Evolutionary conservation across 2,797 vertebrate species (phyloP).

Genomic region (Uromys caudimaculatus): DNA sequence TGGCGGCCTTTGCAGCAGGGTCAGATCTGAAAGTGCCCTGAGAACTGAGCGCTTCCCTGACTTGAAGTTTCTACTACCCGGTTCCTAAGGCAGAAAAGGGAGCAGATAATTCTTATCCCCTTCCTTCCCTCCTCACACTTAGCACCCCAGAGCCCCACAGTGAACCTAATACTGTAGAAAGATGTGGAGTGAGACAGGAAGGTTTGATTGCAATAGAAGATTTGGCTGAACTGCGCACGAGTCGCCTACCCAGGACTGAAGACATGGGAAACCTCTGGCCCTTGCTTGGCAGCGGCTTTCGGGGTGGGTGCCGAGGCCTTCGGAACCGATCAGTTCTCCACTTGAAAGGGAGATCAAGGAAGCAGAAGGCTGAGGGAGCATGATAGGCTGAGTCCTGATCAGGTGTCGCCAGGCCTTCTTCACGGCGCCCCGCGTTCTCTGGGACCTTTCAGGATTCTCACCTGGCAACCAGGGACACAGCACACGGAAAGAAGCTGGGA

Average conservation of each 20-base stretch:
- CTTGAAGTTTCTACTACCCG: neutral
- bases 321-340: neutral
- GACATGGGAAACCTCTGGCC: neutral
- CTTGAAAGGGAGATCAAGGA: neutral
- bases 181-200: neutral
- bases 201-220: neutral
- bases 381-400: neutral
- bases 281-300: neutral
- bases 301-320: neutral
- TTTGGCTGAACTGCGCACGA: neutral
- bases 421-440: neutral
- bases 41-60: neutral
- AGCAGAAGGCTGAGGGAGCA: neutral
- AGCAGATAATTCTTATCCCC: neutral
- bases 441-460: neutral
- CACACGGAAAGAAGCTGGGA: neutral
- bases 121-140: neutral
- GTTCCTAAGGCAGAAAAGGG: neutral
- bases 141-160: neutral
- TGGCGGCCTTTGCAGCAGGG: conserved; percentile 16
- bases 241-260: neutral
- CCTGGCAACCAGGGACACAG: neutral
- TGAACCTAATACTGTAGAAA: neutral
- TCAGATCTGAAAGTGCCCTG: neutral
- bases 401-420: neutral